Evolutionary conservation across 1,140 invertebrate genomes (phyloP).

Genomic region (Polyergus mexicanus): DNA sequence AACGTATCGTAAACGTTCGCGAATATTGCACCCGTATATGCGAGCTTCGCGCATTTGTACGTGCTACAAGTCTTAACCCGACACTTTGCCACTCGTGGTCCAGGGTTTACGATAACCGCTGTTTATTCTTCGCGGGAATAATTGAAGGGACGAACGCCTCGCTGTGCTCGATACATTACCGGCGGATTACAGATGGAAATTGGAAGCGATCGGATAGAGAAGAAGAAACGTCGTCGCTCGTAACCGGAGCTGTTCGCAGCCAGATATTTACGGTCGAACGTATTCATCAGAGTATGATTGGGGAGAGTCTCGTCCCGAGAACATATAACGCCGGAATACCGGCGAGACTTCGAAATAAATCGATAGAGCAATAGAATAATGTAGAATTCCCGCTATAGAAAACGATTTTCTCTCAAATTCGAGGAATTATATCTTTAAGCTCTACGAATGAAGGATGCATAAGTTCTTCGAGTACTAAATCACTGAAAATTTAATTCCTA

Average conservation of each 20-base stretch:
- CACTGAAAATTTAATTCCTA: slow-evolving; percentile 19
- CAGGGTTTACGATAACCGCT: slow-evolving; percentile 20
- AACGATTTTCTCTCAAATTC: slow-evolving; percentile 10
- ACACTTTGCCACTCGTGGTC: background rate
- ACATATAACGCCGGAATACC: background rate
- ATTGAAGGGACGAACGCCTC: slow-evolving; percentile 18
- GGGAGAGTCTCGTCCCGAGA: background rate
- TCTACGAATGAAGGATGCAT: background rate
- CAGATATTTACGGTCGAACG: slow-evolving; percentile 16
- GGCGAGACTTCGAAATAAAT: slow-evolving; percentile 1
- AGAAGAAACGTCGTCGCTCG: background rate
- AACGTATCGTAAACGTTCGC: slow-evolving; percentile 20
- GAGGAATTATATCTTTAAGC: slow-evolving; percentile 19
- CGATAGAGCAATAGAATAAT: slow-evolving; percentile 16
- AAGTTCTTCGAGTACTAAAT: slow-evolving; percentile 16
- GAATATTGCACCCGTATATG: background rate
- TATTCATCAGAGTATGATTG: slow-evolving; percentile 4
- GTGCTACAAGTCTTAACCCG: background rate
- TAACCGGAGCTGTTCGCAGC: background rate
- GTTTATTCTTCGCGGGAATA: slow-evolving; percentile 20
- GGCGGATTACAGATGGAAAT: background rate
- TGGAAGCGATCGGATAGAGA: background rate
- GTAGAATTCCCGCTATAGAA: slow-evolving; percentile 8
- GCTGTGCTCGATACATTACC: background rate
- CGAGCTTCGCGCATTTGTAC: background rate